Conservation (phyloP, 2,113 vertebrate genomes). For the Tor tambroides region DNA sequence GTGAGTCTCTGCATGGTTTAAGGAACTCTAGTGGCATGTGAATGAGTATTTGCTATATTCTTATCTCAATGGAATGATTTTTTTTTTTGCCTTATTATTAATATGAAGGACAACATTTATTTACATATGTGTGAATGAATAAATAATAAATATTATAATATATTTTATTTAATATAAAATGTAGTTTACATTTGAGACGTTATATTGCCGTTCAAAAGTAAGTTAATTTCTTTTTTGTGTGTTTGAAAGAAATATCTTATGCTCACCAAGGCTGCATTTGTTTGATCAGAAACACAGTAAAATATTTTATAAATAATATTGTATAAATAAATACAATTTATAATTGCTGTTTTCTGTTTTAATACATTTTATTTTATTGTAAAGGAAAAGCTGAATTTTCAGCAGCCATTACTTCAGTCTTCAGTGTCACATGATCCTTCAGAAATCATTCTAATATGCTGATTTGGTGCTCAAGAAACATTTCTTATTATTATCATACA, state of each 20-base stretch:
- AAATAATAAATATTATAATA: too few relatives aligned
- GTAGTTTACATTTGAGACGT: background rate
- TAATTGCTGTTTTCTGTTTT: too few relatives aligned
- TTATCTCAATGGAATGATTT: too few relatives aligned
- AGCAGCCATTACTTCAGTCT: background rate
- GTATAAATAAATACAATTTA: background rate
- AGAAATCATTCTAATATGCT: background rate
- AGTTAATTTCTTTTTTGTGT: background rate
- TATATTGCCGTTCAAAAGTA: background rate
- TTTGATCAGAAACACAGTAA: background rate
- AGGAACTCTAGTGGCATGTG: background rate
- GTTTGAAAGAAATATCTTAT: background rate
- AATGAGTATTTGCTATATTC: too few relatives aligned
- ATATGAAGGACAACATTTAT: background rate
- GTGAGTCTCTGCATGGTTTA: conserved; percentile 69
- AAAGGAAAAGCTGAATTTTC: background rate
- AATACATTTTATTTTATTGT: too few relatives aligned
- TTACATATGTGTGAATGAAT: background rate
- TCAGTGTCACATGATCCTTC: background rate
- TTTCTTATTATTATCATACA: too few relatives aligned
- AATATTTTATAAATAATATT: background rate
- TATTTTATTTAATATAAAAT: too few relatives aligned
- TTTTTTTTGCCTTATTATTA: background rate
- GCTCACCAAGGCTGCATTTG: background rate
- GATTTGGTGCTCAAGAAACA: too few relatives aligned